A percentile compares a stretch with the other conserved stretches of the same genome.
Evolutionary conservation across 2,888 invertebrate species (phyloP).

Genomic region (Anodontia alba): DNA sequence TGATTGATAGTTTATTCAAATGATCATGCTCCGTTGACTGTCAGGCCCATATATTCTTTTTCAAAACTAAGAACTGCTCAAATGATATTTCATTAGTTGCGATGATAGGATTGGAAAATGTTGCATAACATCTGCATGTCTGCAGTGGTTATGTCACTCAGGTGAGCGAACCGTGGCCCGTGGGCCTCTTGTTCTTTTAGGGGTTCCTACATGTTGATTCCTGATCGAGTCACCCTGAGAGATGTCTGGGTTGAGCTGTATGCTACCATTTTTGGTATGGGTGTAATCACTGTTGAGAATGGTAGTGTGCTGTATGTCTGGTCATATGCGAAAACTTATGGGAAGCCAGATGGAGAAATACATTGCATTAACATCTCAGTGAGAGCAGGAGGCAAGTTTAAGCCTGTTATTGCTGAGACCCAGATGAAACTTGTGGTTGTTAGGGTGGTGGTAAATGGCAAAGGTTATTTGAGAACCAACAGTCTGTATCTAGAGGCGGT

Average conservation of each 20-base stretch:
- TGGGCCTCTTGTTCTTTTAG: no score
- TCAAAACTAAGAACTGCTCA: no score
- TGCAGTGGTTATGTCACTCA: no score
- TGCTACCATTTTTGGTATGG: conserved; percentile 68
- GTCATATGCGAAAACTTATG: conserved; percentile 70
- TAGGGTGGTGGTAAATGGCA: conserved; percentile 69
- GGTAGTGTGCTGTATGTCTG: conserved; percentile 70
- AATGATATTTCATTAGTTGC: no score
- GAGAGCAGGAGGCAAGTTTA: conserved; percentile 73
- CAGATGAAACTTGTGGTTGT: conserved; percentile 57
- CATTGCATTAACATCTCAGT: conserved; percentile 70
- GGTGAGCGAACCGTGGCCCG: no score
- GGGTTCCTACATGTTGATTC: conserved; percentile 52
- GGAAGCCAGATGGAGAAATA: conserved; percentile 59
- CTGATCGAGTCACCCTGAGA: conserved; percentile 63
- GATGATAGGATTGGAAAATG: no score
- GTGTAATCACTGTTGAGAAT: conserved; percentile 70
- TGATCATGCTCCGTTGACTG: no score
- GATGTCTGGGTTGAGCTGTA: conserved; percentile 75
- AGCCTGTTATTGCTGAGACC: conserved; percentile 60
- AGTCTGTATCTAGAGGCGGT: conserved; percentile 60
- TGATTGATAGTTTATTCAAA: no score
- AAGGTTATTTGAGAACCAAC: conserved; percentile 72
- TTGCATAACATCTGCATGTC: no score
- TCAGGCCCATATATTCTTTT: no score